These are phyloP conservation scores for Stomorhina lunata DNA, from an alignment of 2,888 invertebrate species.

Conservation along the genomic window DNA sequence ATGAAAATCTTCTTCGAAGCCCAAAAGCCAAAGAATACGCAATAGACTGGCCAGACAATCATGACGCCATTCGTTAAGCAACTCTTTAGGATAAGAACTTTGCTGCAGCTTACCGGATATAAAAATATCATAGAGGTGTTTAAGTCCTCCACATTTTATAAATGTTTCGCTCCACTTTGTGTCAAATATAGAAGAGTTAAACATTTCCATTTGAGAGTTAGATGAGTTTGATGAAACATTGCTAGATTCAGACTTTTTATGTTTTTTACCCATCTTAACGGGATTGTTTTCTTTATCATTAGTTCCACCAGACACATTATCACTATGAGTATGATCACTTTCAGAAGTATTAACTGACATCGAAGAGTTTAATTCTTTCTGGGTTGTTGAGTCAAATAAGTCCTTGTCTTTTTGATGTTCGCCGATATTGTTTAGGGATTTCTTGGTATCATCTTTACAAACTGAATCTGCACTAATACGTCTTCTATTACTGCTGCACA, in stretches of 20 bases:
- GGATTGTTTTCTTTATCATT: conserved; percentile 76
- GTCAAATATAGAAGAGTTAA: conserved; percentile 53
- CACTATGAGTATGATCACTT: conserved; percentile 56
- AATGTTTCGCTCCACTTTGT: conserved; percentile 88
- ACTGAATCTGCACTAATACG: conserved; percentile 44
- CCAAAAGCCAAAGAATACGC: conserved; percentile 92
- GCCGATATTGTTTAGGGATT: neutral
- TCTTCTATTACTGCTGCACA: conserved; percentile 13
- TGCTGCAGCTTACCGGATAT: conserved; percentile 91
- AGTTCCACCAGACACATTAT: conserved; percentile 62
- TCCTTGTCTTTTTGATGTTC: conserved; percentile 55
- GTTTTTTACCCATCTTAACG: conserved; percentile 59
- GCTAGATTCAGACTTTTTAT: conserved; percentile 65
- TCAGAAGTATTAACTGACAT: conserved; percentile 58
- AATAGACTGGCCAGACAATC: conserved; percentile 94
- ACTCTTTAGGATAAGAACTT: conserved; percentile 84
- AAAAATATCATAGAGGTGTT: conserved; percentile 94
- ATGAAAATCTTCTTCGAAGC: conserved; percentile 83
- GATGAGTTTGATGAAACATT: conserved; percentile 41
- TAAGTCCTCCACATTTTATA: conserved; percentile 91
- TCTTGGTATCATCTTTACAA: conserved; percentile 44
- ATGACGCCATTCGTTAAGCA: conserved; percentile 91
- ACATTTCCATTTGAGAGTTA: conserved; percentile 35
- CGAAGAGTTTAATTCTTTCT: conserved; percentile 66
- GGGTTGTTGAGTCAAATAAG: conserved; percentile 58